Percentiles rank a stretch among this genome's conserved stretches.
These are phyloP conservation scores for Antennarius maculatus DNA, from an alignment of 2,797 vertebrate genomes.

Conservation along the genomic window DNA sequence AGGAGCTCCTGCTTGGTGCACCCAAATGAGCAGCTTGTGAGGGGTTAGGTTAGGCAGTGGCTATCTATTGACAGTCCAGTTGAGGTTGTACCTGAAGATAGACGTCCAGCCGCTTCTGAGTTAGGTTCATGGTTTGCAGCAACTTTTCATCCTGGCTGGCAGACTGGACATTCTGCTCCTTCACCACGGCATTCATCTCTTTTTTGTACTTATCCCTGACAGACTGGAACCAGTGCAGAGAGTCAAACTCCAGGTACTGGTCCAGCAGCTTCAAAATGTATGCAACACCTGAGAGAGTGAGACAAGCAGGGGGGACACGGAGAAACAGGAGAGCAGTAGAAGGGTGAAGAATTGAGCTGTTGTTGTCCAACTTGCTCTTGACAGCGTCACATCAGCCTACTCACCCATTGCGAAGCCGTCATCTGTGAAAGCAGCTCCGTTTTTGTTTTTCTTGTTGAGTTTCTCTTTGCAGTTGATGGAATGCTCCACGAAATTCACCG, in stretches of 20 bases:
- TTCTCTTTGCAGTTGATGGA: slow-evolving; percentile 98
- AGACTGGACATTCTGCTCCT: slow-evolving; percentile 93
- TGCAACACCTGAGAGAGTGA: slow-evolving; percentile 87
- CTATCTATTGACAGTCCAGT: background rate
- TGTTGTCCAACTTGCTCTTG: background rate
- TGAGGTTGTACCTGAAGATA: slow-evolving; percentile 88
- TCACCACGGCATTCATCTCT: slow-evolving; percentile 92
- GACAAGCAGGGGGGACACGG: background rate
- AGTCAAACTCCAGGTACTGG: slow-evolving; percentile 98
- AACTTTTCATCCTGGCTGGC: slow-evolving; percentile 94
- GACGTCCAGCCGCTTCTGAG: slow-evolving; percentile 94
- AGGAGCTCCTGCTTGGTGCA: background rate
- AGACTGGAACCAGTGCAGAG: slow-evolving; percentile 99
- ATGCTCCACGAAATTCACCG: slow-evolving; percentile 97
- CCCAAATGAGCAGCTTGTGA: too few relatives aligned
- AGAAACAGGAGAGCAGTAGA: background rate
- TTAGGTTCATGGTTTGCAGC: slow-evolving; percentile 97
- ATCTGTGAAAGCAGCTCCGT: slow-evolving; percentile 95
- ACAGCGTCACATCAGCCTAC: slow-evolving; percentile 22
- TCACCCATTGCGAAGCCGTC: slow-evolving; percentile 99
- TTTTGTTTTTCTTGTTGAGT: slow-evolving; percentile 98
- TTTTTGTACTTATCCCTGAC: slow-evolving; percentile 95
- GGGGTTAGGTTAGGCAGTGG: too few relatives aligned
- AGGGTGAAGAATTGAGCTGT: background rate
- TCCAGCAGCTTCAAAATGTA: slow-evolving; percentile 98